A percentile compares a stretch with the other conserved stretches of the same genome.
phyloP scores from a whole-genome alignment of 2,888 invertebrate genomes.

The Noctua janthe region DNA sequence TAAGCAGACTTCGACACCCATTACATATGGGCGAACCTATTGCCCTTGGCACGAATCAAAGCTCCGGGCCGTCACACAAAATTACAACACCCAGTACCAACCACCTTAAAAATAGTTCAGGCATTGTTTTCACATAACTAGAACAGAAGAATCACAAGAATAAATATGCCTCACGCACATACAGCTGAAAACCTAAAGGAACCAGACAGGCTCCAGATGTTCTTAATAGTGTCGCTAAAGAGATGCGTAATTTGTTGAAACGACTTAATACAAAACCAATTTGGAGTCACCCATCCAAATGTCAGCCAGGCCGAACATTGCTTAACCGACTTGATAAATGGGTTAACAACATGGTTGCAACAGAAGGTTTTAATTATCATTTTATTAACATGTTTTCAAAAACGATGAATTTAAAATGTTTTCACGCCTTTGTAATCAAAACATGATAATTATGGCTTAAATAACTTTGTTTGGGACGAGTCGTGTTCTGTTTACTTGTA shows the following conservation, averaged over 20 bases:
- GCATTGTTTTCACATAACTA: not conserved
- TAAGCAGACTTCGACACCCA: not conserved
- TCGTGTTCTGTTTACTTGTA: slow-evolving; percentile 1
- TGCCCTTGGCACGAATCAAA: not conserved
- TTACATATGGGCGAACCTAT: not conserved
- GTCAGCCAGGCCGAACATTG: slow-evolving; percentile 36
- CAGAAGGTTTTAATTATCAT: slow-evolving; percentile 56
- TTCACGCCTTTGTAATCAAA: slow-evolving; percentile 28
- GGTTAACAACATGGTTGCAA: slow-evolving; percentile 53
- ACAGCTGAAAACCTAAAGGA: not conserved
- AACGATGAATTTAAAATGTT: slow-evolving; percentile 27
- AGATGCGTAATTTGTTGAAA: slow-evolving; percentile 19
- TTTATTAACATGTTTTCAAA: slow-evolving; percentile 47
- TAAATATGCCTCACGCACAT: not conserved
- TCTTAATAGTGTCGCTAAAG: not conserved
- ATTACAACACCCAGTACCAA: not conserved
- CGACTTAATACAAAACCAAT: slow-evolving; percentile 25
- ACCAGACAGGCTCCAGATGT: slow-evolving; percentile 11
- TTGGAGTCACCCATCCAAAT: slow-evolving; percentile 28
- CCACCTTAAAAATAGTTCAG: not conserved
- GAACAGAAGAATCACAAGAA: not conserved
- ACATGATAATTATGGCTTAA: slow-evolving; percentile 10
- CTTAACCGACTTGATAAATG: slow-evolving; percentile 37
- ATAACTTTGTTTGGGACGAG: not conserved
- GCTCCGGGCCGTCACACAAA: not conserved